Base-by-base conservation (phyloP, 2,113 vertebrate genomes). In the Anhinga rufa region DNA sequence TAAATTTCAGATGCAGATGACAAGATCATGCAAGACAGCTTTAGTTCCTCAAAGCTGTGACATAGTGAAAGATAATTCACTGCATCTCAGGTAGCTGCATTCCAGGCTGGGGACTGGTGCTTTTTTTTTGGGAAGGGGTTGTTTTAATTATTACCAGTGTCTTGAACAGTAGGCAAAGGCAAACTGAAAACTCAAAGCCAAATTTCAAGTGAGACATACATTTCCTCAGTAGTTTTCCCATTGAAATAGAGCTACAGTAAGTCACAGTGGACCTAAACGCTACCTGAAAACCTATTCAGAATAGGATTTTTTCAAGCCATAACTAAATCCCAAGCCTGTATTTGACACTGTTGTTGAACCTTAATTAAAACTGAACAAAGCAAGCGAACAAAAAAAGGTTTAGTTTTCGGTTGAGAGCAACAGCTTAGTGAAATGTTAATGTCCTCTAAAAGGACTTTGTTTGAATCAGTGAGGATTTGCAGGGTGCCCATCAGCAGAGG, bases 61-160 rank as follows among this genome's bases (percentile, higher is more conserved):
- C 31, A 44, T 15, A 28, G 31, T 34, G 36, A 70, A 77, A 65
- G 34, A 40, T 36, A 83, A 83, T 66, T 75, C 55, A 29, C 36
- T 86, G 49, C n/a, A n/a, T 54, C 15, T 52, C 46, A 88, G 60
- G 31, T 64, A 72, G 52, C n/a, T 75, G 36, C 55, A 77, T 81
- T 92, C 38, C 55, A 78, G 71, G 86, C 14, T 3, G 15, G 16
- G 36, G 20, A 48, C 3, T 55, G 46, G 6, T 12, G 44, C 7
- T 46, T 9, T 32, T 10, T 42, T 38, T 13, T 0, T 1, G 2
- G 4, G 9, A 15, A 2, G 28, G 10, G 4, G 4, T 32, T 78
- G 19, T 68, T 86, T 57, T 42, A 51, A 9, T 78, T 78, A n/a
- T 81, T 84, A 68, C 7, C 38, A 29, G 6, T 71, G 15, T 84